Percentiles rank a stretch among this genome's conserved stretches.
Conservation (phyloP, 2,797 vertebrate genomes). For the Pogoniulus pusillus region DNA sequence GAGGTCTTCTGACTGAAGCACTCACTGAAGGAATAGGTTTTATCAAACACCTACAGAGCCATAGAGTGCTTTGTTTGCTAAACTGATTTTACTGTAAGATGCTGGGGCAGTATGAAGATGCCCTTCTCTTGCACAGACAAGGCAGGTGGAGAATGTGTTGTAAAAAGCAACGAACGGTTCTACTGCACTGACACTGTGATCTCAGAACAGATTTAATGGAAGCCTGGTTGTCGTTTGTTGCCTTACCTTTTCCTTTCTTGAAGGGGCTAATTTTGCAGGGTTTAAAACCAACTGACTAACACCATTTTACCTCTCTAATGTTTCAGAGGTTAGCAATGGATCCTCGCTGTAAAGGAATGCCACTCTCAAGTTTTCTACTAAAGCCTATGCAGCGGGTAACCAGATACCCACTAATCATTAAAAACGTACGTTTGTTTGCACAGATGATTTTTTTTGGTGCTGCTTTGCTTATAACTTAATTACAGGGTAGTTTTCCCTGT, state of each 20-base stretch:
- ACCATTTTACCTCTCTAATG: constrained; percentile 38
- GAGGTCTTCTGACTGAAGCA: background rate
- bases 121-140: background rate
- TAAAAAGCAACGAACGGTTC: background rate
- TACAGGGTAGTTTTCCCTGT: background rate
- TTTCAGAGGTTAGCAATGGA: constrained; percentile 96
- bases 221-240: background rate
- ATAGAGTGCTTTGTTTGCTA: background rate
- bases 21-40: background rate
- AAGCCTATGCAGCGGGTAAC: constrained; percentile 99
- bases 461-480: constrained; percentile 27
- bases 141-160: background rate
- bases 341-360: constrained; percentile 97
- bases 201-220: background rate
- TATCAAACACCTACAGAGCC: background rate
- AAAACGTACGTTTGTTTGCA: constrained; percentile 85
- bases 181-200: background rate
- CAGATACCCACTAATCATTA: constrained; percentile 96
- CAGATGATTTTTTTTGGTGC: background rate
- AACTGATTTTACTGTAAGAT: background rate
- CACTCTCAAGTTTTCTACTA: constrained; percentile 95
- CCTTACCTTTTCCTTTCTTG: background rate
- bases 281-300: constrained; percentile 31
- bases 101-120: background rate
- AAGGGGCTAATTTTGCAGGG: background rate